phyloP scores from a whole-genome alignment of 1,140 invertebrate genomes.

The Conus betulinus region DNA sequence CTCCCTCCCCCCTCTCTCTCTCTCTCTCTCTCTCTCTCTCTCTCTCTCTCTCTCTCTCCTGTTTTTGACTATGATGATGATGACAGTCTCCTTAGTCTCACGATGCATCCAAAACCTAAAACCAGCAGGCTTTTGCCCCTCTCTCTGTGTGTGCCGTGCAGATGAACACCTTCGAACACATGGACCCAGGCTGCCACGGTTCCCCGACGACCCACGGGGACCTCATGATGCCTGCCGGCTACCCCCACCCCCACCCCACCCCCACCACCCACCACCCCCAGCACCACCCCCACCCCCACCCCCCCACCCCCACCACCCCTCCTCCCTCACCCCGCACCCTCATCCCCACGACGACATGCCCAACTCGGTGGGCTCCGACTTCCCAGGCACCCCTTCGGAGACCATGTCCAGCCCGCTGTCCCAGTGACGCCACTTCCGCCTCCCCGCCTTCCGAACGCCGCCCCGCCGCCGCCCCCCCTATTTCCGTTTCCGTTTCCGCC shows the following conservation, averaged over 20 bases:
- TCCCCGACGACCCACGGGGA: slow-evolving; percentile 42
- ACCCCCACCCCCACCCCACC: slow-evolving; percentile 26
- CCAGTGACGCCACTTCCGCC: slow-evolving; percentile 34
- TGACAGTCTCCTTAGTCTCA: too few species aligned
- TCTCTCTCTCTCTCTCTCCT: too few species aligned
- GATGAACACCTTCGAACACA: slow-evolving; percentile 56
- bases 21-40: too few species aligned
- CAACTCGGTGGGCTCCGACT: slow-evolving; percentile 54
- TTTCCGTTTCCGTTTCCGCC: background rate
- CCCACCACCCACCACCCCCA: slow-evolving; percentile 31
- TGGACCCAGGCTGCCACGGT: slow-evolving; percentile 45
- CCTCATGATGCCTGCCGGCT: slow-evolving; percentile 33
- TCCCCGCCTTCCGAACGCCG: background rate
- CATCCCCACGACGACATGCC: slow-evolving; percentile 51
- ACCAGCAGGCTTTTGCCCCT: background rate
- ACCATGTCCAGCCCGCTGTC: slow-evolving; percentile 48
- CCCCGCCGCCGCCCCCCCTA: background rate
- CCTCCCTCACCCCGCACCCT: slow-evolving; percentile 20
- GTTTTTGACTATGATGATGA: too few species aligned
- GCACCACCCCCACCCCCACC: slow-evolving; percentile 28
- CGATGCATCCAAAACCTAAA: too few species aligned
- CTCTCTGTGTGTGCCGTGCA: slow-evolving; percentile 11
- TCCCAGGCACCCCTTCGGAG: slow-evolving; percentile 51
- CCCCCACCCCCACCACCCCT: background rate
- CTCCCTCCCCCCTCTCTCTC: too few species aligned